Evolutionary conservation across 2,113 vertebrate species (phyloP), one percentile per base, ranked within the genome.

Genomic region (Maccullochella peelii): DNA sequence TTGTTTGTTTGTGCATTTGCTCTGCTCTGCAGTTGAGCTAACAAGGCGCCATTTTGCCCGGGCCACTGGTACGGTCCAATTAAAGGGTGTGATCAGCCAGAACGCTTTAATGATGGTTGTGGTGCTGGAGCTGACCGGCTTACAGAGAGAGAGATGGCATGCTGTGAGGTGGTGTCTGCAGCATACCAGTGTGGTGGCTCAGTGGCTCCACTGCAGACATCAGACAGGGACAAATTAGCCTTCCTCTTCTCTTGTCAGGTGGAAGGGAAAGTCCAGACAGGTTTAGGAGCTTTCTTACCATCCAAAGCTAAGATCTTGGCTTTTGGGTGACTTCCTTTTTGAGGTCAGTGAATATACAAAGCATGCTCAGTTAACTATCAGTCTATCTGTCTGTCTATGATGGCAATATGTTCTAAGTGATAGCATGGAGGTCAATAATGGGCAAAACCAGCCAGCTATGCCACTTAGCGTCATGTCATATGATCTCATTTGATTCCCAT

Each of bases 31-130:
- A 94, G 94, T 93, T 94, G 95, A 94, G 91, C 93, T 95, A 95
- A 95, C 94, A 94, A 94, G 93, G 87, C 90, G 84, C 92, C 90
- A 92, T 94, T 94, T 95, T 91, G 82, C 91, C 86, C 80, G 10
- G 49, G 90, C 91, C 80, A 67, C 91, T 91, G 91, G 88, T 84
- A 87, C 16, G 84, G 86, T 93, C 94, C 94, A 95, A 95, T 95
- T 96, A 96, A 95, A 95, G 91, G 90, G 89, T 94, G 91, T 96
- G 93, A 95, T 95, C 95, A 95, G 90, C 94, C 94, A 94, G 94
- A 96, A 95, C 94, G 84, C 93, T 95, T 95, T 95, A 96, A 96
- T 96, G 94, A 95, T 94, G 92, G 93, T 83, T 93, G 89, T 84
- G 92, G 86, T 89, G 86, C 88, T 75, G 86, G 78, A 93, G 92